Evolutionary conservation across 2,797 vertebrate genomes (phyloP), one percentile per base, ranked within the genome.

Genomic region (Masticophis lateralis): DNA sequence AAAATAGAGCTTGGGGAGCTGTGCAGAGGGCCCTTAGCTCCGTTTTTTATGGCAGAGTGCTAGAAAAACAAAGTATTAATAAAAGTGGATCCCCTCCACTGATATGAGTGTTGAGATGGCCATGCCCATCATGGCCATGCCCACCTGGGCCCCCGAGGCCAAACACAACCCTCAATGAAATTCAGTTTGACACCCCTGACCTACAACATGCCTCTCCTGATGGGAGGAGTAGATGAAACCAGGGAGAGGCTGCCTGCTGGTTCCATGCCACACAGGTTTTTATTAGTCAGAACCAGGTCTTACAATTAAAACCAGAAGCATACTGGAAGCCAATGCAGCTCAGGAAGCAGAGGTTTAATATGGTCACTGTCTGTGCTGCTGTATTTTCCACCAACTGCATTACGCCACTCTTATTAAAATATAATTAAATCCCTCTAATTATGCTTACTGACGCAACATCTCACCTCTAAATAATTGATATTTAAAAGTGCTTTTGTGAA

Each of bases 401-500:
- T 25, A 12, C 32, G 1, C 22, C 57, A 27, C 7, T 4, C 20
- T 61, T 89, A 61, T 55, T 57, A 74, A 88, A 51, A 60, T 89
- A 56, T 56, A 86, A 63, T 86, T 51, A 90, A 43, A 55, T n/a
- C 12, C n/a, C 32, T 47, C 13, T 3, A 4, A 53, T 53, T 53
- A 53, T 53, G 51, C 8, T 28, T 63, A 18, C 43, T 90, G 57
- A 47, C 56, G 12, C 28, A 83, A 25, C 8, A 1, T 56, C 55
- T 56, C 55, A 86, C 37, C 43, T 79, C 74, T 43, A 43, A 43
- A 20, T 18, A 22, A 79, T 79, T 20, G 74, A 43, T 43, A 79
- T 43, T 79, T 43, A 11, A 20, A 43, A 56, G 20, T 95, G 92
- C 92, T 94, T 88, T 87, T 90, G 92, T 95, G 93, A 92, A 47